A percentile compares a stretch with the other conserved stretches of the same genome.
These are phyloP conservation scores for Mythimna albipuncta DNA, from an alignment of 2,888 invertebrate genomes.

Conservation along the genomic window DNA sequence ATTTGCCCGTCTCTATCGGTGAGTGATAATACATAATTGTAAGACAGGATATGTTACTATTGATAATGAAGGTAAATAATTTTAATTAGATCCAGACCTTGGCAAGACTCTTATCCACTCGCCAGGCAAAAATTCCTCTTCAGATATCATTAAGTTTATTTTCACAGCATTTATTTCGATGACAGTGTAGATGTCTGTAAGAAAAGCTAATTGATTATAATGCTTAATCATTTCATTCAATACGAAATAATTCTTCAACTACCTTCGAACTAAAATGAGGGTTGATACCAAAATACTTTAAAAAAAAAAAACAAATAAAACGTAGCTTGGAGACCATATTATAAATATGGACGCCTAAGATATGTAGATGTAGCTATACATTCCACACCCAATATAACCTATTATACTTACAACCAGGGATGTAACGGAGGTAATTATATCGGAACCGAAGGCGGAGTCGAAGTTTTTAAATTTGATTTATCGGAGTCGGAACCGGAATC, in stretches of 20 bases:
- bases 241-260: neutral
- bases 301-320: too few species aligned
- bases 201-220: neutral
- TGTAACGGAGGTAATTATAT: too few species aligned
- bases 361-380: too few species aligned
- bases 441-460: too few species aligned
- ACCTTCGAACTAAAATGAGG: neutral
- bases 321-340: too few species aligned
- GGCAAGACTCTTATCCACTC: conserved; percentile 84
- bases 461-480: too few species aligned
- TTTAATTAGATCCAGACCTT: conserved; percentile 70
- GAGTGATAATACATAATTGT: neutral
- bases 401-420: too few species aligned
- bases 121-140: conserved; percentile 74
- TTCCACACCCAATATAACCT: too few species aligned
- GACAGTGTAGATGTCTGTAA: conserved; percentile 72
- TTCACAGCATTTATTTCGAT: conserved; percentile 80
- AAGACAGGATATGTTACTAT: neutral
- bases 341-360: too few species aligned
- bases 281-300: neutral
- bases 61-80: neutral
- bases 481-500: too few species aligned
- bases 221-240: neutral
- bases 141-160: conserved; percentile 75
- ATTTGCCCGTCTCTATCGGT: too few species aligned